Conservation (phyloP, 2,113 vertebrate genomes). For the Dryoscopus gambensis region DNA sequence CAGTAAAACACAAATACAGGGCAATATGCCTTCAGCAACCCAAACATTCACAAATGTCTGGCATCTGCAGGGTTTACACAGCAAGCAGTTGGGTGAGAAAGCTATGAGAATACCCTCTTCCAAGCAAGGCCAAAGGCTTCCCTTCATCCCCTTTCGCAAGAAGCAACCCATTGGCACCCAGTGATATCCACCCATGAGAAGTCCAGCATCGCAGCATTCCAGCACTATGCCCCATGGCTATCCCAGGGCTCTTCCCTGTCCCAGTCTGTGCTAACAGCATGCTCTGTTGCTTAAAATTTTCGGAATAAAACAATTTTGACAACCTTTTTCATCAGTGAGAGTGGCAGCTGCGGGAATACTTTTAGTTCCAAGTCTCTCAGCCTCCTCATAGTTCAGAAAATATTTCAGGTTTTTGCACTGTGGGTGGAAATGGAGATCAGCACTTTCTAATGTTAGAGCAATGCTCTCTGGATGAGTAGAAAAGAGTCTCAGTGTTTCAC, state of each 20-base stretch:
- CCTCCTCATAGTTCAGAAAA: neutral
- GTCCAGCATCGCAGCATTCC: neutral
- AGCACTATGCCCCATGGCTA: accelerated
- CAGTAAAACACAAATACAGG: neutral
- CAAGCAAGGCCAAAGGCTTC: neutral
- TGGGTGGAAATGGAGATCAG: neutral
- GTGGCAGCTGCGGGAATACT: neutral
- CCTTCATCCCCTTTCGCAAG: neutral
- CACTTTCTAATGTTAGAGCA: neutral
- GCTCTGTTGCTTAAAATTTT: neutral
- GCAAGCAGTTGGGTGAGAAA: neutral
- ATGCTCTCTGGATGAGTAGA: neutral
- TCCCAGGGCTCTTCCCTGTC: neutral
- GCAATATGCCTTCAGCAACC: neutral
- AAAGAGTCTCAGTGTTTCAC: neutral
- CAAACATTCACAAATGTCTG: neutral
- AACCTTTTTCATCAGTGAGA: neutral
- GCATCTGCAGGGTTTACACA: neutral
- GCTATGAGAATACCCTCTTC: neutral
- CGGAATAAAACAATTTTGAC: neutral
- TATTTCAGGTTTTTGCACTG: neutral
- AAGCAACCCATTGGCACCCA: neutral
- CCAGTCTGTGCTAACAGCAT: neutral
- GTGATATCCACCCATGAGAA: neutral
- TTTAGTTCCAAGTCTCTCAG: neutral